Evolutionary conservation across 2,797 vertebrate species (phyloP), one percentile per base, ranked within the genome.

Genomic region (Dendrocincla fuliginosa): DNA sequence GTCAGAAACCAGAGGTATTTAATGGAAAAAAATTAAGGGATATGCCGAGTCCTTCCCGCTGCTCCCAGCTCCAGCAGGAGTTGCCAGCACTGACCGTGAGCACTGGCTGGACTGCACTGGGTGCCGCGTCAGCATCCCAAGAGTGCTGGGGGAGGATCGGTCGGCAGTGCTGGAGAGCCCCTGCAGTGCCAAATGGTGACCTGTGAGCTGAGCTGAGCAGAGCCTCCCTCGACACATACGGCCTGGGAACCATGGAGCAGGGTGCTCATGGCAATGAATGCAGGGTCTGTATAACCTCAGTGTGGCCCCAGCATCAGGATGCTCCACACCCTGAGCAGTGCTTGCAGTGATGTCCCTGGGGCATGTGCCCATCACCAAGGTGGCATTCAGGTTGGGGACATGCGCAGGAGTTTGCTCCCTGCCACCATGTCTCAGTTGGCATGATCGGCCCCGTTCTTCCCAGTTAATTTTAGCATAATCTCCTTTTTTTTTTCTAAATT

Each of bases 391-490:
- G 14, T 20, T 0, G 0, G 37, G 20, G 25, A n/a, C 56, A 28
- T 1, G 4, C 0, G 32, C 52, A 74, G 42, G 20, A 25, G 1
- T 84, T 89, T 57, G 27, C 71, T 92, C 64, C 53, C 57, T 65
- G 77, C 33, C 0, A 0, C 73, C 5, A 5, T 84, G 75, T 85
- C 81, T 91, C 70, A 64, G 70, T 69, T 85, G 68, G 76, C 69
- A 55, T 2, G 44, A 63, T 4, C 6, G 83, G 30, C 73, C 84
- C 27, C 95, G 67, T 91, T 97, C 95, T 95, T 86, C 81, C 76
- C 8, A 13, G 80, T 95, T 97, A 97, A 97, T 97, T 97, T 97
- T 97, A 97, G 91, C 88, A 81, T 94, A 86, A 87, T 95, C 61
- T 90, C 41, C 0, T 13, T 11, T 73, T 59, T 35, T 59, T 32